A percentile compares a stretch with the other conserved stretches of the same genome.
phyloP scores from a whole-genome alignment of 64 coral and sea anemone genomes.

The Anthopleura sola region DNA sequence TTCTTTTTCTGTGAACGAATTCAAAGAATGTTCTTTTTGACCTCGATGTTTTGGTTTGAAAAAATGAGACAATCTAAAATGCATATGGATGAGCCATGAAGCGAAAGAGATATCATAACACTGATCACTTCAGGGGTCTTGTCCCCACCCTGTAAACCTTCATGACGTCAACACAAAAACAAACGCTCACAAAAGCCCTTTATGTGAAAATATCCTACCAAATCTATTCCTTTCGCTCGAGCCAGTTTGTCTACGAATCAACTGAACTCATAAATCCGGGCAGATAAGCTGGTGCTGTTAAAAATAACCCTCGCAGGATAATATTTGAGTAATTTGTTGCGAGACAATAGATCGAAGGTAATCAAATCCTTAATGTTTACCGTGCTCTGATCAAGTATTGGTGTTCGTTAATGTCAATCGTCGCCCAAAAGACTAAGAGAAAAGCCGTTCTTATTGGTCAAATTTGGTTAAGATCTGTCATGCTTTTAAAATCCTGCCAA shows the following conservation, averaged over 20 bases:
- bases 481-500: background rate
- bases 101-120: background rate
- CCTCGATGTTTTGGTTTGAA: background rate
- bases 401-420: background rate
- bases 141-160: background rate
- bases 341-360: background rate
- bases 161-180: background rate
- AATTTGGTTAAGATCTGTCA: background rate
- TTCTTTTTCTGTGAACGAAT: background rate
- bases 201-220: background rate
- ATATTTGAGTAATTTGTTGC: slow-evolving; percentile 17
- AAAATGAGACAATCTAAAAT: background rate
- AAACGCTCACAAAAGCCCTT: background rate
- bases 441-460: background rate
- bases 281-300: background rate
- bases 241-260: background rate
- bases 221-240: background rate
- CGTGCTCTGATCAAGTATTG: background rate
- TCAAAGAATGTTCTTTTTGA: background rate
- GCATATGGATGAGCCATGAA: background rate
- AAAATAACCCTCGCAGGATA: background rate
- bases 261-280: background rate
- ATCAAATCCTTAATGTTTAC: slow-evolving; percentile 8
- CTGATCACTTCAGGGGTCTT: background rate
- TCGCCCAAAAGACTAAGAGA: background rate